Conservation (phyloP, 2,797 vertebrate genomes). For the Micropoecilia bifurca region DNA sequence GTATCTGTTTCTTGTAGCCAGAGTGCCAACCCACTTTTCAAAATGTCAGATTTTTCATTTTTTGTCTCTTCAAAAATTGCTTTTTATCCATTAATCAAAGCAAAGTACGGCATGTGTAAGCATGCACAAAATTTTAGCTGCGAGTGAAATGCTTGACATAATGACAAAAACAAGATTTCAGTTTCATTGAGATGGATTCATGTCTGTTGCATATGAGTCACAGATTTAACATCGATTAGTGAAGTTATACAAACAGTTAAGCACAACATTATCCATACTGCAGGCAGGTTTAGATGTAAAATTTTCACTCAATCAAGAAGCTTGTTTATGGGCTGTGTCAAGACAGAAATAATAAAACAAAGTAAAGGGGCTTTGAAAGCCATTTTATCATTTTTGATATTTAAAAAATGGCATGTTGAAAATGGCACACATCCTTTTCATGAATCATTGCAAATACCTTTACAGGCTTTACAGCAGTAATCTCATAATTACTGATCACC, state of each 20-base stretch:
- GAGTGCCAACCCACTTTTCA: neutral
- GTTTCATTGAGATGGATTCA: neutral
- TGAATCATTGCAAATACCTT: neutral
- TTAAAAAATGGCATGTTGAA: neutral
- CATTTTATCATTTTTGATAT: neutral
- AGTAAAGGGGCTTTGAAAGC: neutral
- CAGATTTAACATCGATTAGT: neutral
- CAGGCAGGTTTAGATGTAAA: neutral
- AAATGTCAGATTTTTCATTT: neutral
- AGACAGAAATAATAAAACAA: neutral
- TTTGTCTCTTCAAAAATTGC: neutral
- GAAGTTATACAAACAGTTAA: neutral
- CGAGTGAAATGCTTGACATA: neutral
- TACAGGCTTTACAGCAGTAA: neutral
- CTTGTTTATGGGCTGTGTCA: neutral
- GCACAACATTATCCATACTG: neutral
- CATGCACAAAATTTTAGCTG: neutral
- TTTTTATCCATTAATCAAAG: neutral
- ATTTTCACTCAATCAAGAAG: neutral
- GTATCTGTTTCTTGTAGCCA: neutral
- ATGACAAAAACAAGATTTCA: neutral
- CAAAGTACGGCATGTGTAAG: neutral
- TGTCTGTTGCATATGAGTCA: neutral
- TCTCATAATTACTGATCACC: neutral
- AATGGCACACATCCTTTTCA: neutral